These are phyloP conservation scores for Palythoa grandiflora DNA, from an alignment of 92 coral and sea anemone genomes.

Conservation along the genomic window DNA sequence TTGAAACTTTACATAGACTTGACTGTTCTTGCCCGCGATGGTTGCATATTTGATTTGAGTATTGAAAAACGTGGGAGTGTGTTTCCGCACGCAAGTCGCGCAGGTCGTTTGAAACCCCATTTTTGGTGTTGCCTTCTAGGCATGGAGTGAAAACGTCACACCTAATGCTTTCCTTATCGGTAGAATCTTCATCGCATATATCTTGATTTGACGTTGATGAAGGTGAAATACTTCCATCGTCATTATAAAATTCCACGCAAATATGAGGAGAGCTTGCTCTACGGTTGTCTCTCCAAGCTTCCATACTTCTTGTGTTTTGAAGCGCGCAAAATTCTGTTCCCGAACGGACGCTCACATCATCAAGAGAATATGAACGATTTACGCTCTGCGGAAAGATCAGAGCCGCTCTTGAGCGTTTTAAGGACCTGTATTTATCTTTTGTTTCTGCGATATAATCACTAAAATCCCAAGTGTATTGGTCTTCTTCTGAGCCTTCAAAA, in stretches of 20 bases:
- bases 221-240: conserved; percentile 42
- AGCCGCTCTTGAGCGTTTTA: conserved; percentile 46
- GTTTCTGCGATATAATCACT: neutral
- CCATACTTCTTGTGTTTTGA: conserved; percentile 43
- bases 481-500: neutral
- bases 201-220: conserved; percentile 11
- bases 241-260: conserved; percentile 37
- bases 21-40: conserved; percentile 27
- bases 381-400: conserved; percentile 35
- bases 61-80: neutral
- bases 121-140: neutral
- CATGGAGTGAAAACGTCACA: neutral
- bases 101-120: neutral
- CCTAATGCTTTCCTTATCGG: neutral
- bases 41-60: neutral
- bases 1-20: neutral
- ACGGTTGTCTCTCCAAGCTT: conserved; percentile 1
- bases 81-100: neutral
- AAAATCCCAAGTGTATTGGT: conserved; percentile 37
- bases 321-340: neutral
- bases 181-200: neutral
- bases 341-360: conserved; percentile 26
- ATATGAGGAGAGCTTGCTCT: conserved; percentile 22
- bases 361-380: conserved; percentile 35
- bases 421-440: conserved; percentile 35